phyloP scores from a whole-genome alignment of 2,113 vertebrate genomes.

The Mellivora capensis region DNA sequence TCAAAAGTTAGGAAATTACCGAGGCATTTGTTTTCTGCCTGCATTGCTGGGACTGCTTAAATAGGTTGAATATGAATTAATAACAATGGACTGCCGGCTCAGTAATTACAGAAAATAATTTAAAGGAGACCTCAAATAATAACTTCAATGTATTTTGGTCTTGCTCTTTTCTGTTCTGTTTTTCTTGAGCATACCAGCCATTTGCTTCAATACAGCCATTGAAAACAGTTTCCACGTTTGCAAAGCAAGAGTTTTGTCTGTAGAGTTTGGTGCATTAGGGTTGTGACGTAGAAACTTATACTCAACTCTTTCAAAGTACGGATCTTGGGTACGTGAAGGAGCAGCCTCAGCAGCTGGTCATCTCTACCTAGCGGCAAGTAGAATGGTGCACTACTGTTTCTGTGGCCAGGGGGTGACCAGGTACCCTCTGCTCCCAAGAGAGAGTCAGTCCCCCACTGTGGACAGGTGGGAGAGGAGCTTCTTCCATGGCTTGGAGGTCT shows the following conservation, averaged over 20 bases:
- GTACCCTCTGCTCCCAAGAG: neutral
- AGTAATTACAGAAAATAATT: constrained; percentile 46
- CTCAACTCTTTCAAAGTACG: neutral
- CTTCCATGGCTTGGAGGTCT: neutral
- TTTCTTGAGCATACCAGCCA: neutral
- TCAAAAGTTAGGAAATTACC: constrained; percentile 72
- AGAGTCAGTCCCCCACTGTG: neutral
- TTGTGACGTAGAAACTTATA: neutral
- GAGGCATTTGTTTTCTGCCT: constrained; percentile 60
- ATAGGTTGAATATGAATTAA: constrained; percentile 61
- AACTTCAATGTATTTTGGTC: neutral
- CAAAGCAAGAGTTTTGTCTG: neutral
- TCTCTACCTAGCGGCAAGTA: neutral
- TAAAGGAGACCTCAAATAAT: constrained; percentile 51
- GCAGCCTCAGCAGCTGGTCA: too few species aligned
- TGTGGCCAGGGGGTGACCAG: neutral
- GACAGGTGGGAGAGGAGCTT: neutral
- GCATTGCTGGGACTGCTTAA: constrained; percentile 50
- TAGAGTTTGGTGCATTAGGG: neutral
- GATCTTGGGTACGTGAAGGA: neutral
- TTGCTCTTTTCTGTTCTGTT: neutral
- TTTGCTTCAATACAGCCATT: neutral
- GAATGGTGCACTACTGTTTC: fast-evolving
- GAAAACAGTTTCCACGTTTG: neutral
- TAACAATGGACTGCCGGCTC: constrained; percentile 51